Base-by-base conservation (phyloP, 2,797 vertebrate species). In the Sarcophilus harrisii region DNA sequence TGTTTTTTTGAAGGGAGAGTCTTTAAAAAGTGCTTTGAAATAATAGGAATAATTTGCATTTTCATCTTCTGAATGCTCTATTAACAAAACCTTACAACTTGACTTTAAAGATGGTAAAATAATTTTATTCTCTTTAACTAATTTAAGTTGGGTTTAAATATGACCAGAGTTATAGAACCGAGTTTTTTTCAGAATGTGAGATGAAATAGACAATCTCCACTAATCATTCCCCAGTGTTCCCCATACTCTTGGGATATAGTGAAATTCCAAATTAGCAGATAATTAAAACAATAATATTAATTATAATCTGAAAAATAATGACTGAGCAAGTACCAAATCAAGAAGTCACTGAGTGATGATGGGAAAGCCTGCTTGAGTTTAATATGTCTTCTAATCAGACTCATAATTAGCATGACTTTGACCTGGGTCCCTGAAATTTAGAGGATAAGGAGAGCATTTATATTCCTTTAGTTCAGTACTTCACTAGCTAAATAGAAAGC, bases 11-110 rank as follows among this genome's bases (percentile, higher is more conserved):
- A 38, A n/a, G 38, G 38, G 3, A 49, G 21, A 24, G 73, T 45
- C 45, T 49, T 87, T 73, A 11, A 9, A 45, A 87, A 45, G 21
- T 87, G 38, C 3, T 87, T 87, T 49, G 24, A 4, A 45, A 81
- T 13, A 45, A 87, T 87, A 27, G 5, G 21, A 45, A 21, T 52
- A n/a, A 5, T 9, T 9, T 27, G 12, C 62, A 92, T 66, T 93
- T 90, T 94, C 54, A n/a, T 90, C 92, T 18, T n/a, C 29, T 62
- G 96, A 59, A 89, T 52, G 49, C 0, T 16, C 58, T 21, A 87
- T 87, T 45, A 81, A 27, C 21, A 45, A 90, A 94, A 90, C 66
- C 92, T 91, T 89, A 81, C 29, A 93, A 58, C 49, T 55, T 90
- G 62, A 62, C n/a, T 94, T 58, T 66, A 93, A 93, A 94, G 57